A percentile compares a stretch with the other conserved stretches of the same genome.
Evolutionary conservation across 2,797 vertebrate species (phyloP).

Genomic region (Tragelaphus oryx): DNA sequence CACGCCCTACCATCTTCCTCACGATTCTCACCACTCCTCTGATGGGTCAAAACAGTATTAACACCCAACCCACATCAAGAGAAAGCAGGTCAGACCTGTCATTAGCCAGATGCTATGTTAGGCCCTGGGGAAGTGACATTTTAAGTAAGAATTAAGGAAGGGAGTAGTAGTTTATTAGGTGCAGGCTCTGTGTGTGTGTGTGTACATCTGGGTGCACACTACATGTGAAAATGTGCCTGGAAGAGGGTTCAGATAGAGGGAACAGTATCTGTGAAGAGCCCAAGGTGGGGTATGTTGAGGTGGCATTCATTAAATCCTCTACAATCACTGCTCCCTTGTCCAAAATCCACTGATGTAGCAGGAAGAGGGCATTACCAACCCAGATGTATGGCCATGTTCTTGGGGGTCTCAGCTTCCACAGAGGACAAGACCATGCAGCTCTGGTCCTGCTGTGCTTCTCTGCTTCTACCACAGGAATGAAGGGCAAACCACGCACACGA

Average conservation of each 20-base stretch:
- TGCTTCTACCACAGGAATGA: not conserved
- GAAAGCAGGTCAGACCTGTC: not conserved
- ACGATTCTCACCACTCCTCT: fast-evolving
- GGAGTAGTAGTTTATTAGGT: not conserved
- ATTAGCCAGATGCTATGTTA: not conserved
- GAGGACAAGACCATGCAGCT: not conserved
- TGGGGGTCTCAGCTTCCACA: not conserved
- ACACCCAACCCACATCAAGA: not conserved
- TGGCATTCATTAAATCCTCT: not conserved
- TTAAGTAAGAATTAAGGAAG: not conserved
- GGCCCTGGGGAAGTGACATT: not conserved
- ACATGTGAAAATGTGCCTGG: not conserved
- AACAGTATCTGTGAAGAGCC: not conserved
- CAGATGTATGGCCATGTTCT: not conserved
- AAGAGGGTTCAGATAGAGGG: not conserved
- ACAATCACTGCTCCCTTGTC: not conserved
- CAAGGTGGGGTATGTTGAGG: not conserved
- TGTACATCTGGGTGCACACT: fast-evolving
- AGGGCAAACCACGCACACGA: fast-evolving
- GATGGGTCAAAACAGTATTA: not conserved
- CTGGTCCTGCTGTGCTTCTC: not conserved
- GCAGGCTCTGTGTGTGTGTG: not conserved
- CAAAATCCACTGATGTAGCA: not conserved
- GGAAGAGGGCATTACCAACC: not conserved
- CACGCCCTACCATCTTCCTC: not conserved